Evolutionary conservation across 2,797 vertebrate species (phyloP), one percentile per base, ranked within the genome.

Genomic region (Mycteria americana): DNA sequence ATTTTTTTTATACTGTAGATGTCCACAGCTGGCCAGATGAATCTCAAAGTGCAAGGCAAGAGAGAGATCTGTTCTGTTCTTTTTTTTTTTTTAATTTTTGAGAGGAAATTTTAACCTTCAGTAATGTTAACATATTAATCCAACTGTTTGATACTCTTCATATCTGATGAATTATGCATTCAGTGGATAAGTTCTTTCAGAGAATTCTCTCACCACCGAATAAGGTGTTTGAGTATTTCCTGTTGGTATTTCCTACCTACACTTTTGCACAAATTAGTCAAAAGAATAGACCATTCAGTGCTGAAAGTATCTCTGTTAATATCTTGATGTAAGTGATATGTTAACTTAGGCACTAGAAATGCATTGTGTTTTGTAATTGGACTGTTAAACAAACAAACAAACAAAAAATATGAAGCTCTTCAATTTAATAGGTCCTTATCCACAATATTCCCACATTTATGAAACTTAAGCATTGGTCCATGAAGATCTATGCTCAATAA

Each of bases 31-130:
- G n/a, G n/a, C 31, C 13, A 59, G 23, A 27, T 62, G 54, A 41
- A 57, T 56, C 23, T 64, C 57, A 16, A 25, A 30, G 10, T 50
- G 39, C 9, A 63, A 65, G 33, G n/a, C 18, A 22, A 48, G 22
- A 69, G 11, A 6, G 28, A 39, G 11, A 30, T 6, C 0, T 64
- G 3, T 31, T 62, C 0, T 9, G 4, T 41, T 53, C 25, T 11
- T 17, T 46, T 35, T 31, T 64, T 15, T 46, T 16, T 4, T 1
- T 25, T 9, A 13, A 18, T 57, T 84, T 73, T 73, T 9, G 19
- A 28, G 31, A 31, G n/a, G 33, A 76, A 79, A 76, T 85, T 59
- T 83, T 85, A 76, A 22, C 25, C 50, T 79, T 78, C 27, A 19
- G 18, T 67, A 67, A 56, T 51, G 18, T 46, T 62, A 69, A 35